Evolutionary conservation across 2,888 invertebrate genomes (phyloP).

Genomic region (Deilephila elpenor): DNA sequence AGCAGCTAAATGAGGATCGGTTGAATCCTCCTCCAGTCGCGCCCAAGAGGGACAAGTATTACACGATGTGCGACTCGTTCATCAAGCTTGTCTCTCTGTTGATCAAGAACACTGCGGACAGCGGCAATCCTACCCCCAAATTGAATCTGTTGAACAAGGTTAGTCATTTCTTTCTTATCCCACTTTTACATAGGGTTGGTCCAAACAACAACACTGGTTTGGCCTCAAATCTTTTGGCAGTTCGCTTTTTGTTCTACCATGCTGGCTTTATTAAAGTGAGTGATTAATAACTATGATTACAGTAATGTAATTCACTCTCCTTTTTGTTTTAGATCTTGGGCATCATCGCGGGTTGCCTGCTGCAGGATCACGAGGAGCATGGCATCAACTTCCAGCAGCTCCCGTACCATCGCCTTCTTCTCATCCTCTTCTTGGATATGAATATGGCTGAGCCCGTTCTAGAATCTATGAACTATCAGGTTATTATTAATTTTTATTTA

Average conservation of each 20-base stretch:
- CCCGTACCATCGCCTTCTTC: slow-evolving; percentile 98
- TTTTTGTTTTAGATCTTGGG: slow-evolving; percentile 86
- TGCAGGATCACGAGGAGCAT: slow-evolving; percentile 98
- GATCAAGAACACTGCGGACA: slow-evolving; percentile 97
- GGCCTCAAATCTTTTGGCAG: no score
- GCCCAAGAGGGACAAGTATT: slow-evolving; percentile 92
- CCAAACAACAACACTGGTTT: no score
- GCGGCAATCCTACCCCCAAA: slow-evolving; percentile 96
- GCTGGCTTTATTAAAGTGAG: no score
- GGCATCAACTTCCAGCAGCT: slow-evolving; percentile 97
- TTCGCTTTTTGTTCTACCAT: no score
- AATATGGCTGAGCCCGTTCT: slow-evolving; percentile 96
- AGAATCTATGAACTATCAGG: slow-evolving; percentile 97
- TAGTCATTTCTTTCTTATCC: slow-evolving; percentile 34
- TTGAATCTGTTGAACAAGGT: slow-evolving; percentile 98
- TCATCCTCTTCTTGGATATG: slow-evolving; percentile 98
- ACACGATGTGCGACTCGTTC: slow-evolving; percentile 97
- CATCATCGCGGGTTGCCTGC: slow-evolving; percentile 96
- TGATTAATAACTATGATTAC: no score
- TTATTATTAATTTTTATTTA: slow-evolving; percentile 50
- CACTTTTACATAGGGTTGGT: neutral
- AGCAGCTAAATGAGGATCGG: slow-evolving; percentile 90
- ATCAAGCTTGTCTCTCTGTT: slow-evolving; percentile 96
- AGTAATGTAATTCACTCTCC: neutral
- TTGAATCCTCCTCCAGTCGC: slow-evolving; percentile 87